Evolutionary conservation across 1,140 invertebrate species (phyloP).

Genomic region (Drosophila trapezifrons): DNA sequence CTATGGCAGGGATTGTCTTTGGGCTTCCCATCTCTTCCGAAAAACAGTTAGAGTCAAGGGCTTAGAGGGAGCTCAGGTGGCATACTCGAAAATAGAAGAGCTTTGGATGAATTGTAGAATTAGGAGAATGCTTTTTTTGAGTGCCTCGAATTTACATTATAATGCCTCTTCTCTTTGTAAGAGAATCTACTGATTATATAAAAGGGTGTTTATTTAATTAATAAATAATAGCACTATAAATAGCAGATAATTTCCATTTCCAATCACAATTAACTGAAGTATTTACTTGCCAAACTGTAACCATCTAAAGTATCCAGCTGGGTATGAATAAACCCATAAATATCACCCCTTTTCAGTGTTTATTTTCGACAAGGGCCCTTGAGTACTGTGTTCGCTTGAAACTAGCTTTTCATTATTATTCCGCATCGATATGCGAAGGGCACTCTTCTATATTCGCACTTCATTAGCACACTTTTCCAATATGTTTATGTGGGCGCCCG

Average conservation of each 20-base stretch:
- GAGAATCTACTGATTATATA: not conserved
- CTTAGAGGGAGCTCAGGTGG: slow-evolving; percentile 28
- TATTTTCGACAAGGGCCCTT: not conserved
- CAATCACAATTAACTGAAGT: not conserved
- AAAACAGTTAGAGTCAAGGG: slow-evolving; percentile 17
- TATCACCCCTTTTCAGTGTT: not conserved
- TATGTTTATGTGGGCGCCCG: slow-evolving; percentile 44
- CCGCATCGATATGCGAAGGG: slow-evolving; percentile 12
- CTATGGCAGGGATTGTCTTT: slow-evolving; percentile 27
- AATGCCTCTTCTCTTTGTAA: too few species aligned
- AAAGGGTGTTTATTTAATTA: not conserved
- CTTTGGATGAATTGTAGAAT: slow-evolving; percentile 20
- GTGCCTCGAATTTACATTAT: slow-evolving; percentile 13
- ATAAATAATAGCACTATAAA: not conserved
- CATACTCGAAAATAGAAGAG: slow-evolving; percentile 21
- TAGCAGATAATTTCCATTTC: not conserved
- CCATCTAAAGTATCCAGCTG: not conserved
- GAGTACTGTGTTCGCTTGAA: not conserved
- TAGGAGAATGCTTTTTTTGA: slow-evolving; percentile 15
- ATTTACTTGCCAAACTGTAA: not conserved
- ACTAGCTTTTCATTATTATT: slow-evolving; percentile 13
- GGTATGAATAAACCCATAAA: not conserved
- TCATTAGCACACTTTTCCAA: slow-evolving; percentile 44
- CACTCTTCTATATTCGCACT: slow-evolving; percentile 33
- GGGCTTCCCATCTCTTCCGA: slow-evolving; percentile 16